These are phyloP conservation scores for Scomberomorus guttatus DNA, from an alignment of 2,797 vertebrate genomes.

Conservation along the genomic window DNA sequence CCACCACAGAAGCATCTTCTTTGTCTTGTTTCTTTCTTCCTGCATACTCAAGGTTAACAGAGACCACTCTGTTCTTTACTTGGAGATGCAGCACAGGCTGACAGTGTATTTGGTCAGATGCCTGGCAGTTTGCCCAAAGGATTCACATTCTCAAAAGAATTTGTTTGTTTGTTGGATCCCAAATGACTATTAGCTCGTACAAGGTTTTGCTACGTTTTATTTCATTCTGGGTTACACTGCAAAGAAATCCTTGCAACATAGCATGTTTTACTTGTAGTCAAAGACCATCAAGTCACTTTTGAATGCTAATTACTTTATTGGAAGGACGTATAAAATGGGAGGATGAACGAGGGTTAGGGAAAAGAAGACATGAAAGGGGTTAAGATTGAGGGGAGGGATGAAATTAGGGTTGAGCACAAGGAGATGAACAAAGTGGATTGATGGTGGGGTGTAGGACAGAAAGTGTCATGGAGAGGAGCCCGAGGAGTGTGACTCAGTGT, in stretches of 20 bases:
- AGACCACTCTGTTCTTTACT: constrained; percentile 38
- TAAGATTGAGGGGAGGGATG: neutral
- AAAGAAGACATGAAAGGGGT: neutral
- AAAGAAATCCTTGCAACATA: neutral
- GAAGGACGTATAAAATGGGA: neutral
- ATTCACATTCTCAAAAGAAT: constrained; percentile 33
- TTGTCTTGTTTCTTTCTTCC: constrained; percentile 55
- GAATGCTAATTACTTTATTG: constrained; percentile 1
- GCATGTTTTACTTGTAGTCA: neutral
- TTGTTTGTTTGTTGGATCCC: constrained; percentile 16
- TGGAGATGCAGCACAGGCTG: constrained; percentile 40
- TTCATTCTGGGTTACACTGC: neutral
- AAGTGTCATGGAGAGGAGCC: constrained; percentile 7
- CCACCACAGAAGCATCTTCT: constrained; percentile 60
- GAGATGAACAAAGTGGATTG: constrained; percentile 2
- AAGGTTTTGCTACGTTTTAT: neutral
- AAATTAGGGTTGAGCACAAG: neutral
- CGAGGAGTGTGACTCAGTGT: neutral
- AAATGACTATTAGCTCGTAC: neutral
- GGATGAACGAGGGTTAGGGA: neutral
- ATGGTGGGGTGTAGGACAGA: constrained; percentile 21
- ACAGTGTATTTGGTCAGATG: constrained; percentile 45
- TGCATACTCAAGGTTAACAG: constrained; percentile 69
- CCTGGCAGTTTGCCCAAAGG: constrained; percentile 39
- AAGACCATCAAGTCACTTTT: neutral